Evolutionary conservation across 2,113 vertebrate genomes (phyloP).

Genomic region (Lontra canadensis): DNA sequence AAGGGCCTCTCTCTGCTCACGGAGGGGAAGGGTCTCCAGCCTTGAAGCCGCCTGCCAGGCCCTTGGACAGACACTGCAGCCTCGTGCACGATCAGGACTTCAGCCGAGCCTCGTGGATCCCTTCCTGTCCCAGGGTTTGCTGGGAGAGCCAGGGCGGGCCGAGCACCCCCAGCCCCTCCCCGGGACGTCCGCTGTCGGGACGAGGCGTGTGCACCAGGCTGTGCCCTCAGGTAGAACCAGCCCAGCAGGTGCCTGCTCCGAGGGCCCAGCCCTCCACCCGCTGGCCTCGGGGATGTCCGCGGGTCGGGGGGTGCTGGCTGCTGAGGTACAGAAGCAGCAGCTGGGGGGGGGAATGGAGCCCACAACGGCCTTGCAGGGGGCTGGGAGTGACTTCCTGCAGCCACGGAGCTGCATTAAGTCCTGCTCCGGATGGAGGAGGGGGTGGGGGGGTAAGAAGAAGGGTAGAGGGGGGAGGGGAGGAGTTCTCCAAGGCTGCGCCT

Average conservation of each 20-base stretch:
- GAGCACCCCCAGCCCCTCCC: slow-evolving; percentile 80
- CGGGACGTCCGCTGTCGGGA: slow-evolving; percentile 91
- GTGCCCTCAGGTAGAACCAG: slow-evolving; percentile 83
- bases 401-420: slow-evolving; percentile 53
- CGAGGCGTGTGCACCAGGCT: slow-evolving; percentile 86
- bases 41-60: neutral
- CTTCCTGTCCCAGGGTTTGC: slow-evolving; percentile 25
- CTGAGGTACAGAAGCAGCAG: slow-evolving; percentile 80
- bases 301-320: neutral
- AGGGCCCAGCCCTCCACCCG: slow-evolving; percentile 67
- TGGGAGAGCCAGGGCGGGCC: slow-evolving; percentile 72
- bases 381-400: slow-evolving; percentile 80
- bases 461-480: neutral
- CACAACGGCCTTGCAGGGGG: slow-evolving; percentile 85
- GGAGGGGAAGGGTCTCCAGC: neutral
- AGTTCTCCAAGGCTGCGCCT: neutral
- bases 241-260: slow-evolving; percentile 73
- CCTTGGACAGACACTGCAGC: neutral
- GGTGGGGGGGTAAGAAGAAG: accelerated
- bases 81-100: neutral
- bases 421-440: neutral
- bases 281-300: neutral
- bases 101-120: neutral
- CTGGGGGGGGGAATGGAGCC: slow-evolving; percentile 63
- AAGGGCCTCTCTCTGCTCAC: neutral